These are phyloP conservation scores for Caranx melampygus DNA, from an alignment of 2,113 vertebrate genomes.

Conservation along the genomic window DNA sequence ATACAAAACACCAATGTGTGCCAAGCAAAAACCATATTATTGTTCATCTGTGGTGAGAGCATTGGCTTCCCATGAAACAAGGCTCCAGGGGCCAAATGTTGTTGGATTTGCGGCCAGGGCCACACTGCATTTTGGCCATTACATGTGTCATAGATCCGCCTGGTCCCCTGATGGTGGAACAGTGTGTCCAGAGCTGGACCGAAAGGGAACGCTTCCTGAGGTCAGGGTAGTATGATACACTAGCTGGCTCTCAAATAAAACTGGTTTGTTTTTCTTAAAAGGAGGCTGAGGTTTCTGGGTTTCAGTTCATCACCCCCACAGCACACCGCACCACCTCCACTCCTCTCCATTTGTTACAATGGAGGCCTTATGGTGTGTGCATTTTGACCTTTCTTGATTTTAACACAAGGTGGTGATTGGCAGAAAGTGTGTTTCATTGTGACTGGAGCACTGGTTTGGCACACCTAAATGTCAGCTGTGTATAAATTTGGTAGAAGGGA, in stretches of 20 bases:
- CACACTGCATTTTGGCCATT: constrained; percentile 66
- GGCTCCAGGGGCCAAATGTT: constrained; percentile 59
- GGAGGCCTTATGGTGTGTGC: constrained; percentile 63
- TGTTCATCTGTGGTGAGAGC: constrained; percentile 60
- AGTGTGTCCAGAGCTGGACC: constrained; percentile 62
- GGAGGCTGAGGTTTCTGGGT: constrained; percentile 80
- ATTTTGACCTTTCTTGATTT: constrained; percentile 72
- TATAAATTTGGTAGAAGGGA: constrained; percentile 49
- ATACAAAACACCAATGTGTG: constrained; percentile 52
- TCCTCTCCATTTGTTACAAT: constrained; percentile 71
- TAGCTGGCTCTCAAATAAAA: constrained; percentile 76
- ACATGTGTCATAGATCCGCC: constrained; percentile 65
- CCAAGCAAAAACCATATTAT: constrained; percentile 65
- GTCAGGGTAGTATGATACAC: constrained; percentile 74
- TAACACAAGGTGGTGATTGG: constrained; percentile 72
- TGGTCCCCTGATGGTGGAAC: constrained; percentile 65
- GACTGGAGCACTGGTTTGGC: constrained; percentile 63
- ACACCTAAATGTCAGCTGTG: constrained; percentile 67
- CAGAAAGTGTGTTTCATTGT: constrained; percentile 69
- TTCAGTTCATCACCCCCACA: constrained; percentile 72
- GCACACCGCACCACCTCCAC: constrained; percentile 74
- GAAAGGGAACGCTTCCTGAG: constrained; percentile 76
- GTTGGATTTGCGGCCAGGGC: constrained; percentile 65
- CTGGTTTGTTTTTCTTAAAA: constrained; percentile 80
- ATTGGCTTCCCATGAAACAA: constrained; percentile 66